phyloP scores from a whole-genome alignment of 1,140 invertebrate species.

The Leguminivora glycinivorella region DNA sequence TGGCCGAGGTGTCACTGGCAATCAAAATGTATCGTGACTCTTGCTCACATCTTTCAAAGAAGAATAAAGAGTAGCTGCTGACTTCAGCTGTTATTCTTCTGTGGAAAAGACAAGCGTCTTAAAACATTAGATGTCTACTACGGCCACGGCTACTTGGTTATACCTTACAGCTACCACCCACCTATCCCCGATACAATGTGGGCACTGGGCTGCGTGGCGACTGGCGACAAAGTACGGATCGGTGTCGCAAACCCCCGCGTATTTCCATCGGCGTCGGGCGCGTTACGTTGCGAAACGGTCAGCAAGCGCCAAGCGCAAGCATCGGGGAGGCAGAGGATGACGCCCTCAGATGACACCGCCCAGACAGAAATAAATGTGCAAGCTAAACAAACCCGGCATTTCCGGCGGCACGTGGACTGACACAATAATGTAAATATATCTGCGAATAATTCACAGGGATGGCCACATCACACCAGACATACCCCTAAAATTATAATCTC shows the following conservation, averaged over 20 bases:
- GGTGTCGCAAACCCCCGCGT: slow-evolving; percentile 45
- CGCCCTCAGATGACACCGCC: slow-evolving; percentile 64
- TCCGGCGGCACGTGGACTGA: slow-evolving; percentile 63
- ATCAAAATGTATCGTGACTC: no score
- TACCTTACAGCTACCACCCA: no score
- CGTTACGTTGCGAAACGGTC: slow-evolving; percentile 28
- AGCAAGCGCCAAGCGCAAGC: slow-evolving; percentile 35
- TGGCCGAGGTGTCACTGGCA: no score
- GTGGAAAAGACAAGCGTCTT: no score
- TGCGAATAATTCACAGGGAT: slow-evolving; percentile 36
- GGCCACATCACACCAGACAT: background rate
- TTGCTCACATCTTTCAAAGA: no score
- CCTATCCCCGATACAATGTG: background rate
- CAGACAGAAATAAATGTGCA: slow-evolving; percentile 73
- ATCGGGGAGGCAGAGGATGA: slow-evolving; percentile 50
- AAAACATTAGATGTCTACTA: no score
- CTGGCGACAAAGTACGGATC: slow-evolving; percentile 27
- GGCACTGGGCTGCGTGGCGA: background rate
- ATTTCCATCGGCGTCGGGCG: slow-evolving; percentile 49
- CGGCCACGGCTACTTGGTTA: no score
- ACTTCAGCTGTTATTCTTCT: no score
- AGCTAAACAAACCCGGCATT: slow-evolving; percentile 70
- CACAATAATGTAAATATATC: slow-evolving; percentile 58
- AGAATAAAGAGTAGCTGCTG: no score
- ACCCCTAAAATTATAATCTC: background rate